Evolutionary conservation across 2,797 vertebrate species (phyloP).

Genomic region (Ctenosaura bakeri): DNA sequence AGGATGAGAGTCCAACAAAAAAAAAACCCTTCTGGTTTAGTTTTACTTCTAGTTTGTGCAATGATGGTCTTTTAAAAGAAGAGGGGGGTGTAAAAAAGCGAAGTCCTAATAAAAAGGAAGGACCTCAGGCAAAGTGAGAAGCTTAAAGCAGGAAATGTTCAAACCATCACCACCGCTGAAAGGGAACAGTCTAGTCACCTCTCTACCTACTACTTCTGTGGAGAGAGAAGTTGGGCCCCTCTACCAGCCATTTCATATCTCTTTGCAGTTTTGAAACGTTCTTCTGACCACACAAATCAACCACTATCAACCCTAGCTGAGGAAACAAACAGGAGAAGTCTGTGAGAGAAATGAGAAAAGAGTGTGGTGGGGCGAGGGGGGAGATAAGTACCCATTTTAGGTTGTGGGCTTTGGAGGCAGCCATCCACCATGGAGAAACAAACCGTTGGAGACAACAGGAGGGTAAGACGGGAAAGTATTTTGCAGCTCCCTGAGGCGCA

Average conservation of each 20-base stretch:
- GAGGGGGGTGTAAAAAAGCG: not conserved
- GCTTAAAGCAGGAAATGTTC: not conserved
- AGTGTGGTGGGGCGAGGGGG: not conserved
- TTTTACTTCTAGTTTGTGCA: conserved; percentile 24
- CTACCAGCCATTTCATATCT: not conserved
- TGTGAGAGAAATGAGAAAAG: not conserved
- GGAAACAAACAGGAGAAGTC: conserved; percentile 10
- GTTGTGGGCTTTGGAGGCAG: no score
- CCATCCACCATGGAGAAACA: not conserved
- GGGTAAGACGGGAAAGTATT: not conserved
- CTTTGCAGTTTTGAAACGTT: not conserved
- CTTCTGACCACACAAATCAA: not conserved
- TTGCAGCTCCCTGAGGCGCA: not conserved
- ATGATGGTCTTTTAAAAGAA: not conserved
- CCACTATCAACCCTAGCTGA: not conserved
- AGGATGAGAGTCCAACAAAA: not conserved
- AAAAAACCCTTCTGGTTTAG: not conserved
- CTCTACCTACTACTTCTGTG: not conserved
- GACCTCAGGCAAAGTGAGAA: not conserved
- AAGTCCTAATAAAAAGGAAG: not conserved
- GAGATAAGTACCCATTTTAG: not conserved
- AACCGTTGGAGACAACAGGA: not conserved
- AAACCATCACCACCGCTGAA: not conserved
- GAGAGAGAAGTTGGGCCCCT: not conserved
- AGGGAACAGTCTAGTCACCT: not conserved